phyloP scores from a whole-genome alignment of 1,140 invertebrate genomes.

The Oscheius sp. region DNA sequence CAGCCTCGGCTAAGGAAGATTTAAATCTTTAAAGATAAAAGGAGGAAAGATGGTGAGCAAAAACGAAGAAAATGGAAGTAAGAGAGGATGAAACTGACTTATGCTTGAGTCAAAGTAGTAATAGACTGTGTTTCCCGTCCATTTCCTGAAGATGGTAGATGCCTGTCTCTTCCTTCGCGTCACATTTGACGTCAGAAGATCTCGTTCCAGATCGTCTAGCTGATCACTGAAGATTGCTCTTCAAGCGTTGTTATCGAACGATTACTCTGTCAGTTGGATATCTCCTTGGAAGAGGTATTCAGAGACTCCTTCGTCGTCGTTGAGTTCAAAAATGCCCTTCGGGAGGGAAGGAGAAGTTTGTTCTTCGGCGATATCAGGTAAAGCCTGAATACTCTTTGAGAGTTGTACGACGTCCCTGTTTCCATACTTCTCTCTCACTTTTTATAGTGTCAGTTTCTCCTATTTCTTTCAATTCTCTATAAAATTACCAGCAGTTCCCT shows the following conservation, averaged over 20 bases:
- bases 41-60: too few relatives aligned
- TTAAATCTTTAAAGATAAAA: too few relatives aligned
- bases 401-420: too few relatives aligned
- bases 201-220: background rate
- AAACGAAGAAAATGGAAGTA: too few relatives aligned
- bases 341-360: too few relatives aligned
- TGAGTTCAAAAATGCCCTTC: too few relatives aligned
- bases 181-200: background rate
- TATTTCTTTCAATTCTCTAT: too few relatives aligned
- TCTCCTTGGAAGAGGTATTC: background rate
- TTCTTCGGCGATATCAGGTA: too few relatives aligned
- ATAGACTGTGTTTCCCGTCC: conserved; percentile 7
- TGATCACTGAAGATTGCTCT: conserved; percentile 4
- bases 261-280: background rate
- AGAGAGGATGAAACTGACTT: background rate
- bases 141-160: background rate
- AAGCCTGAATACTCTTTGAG: too few relatives aligned
- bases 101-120: background rate
- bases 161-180: conserved; percentile 5
- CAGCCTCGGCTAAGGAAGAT: background rate
- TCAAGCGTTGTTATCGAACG: background rate
- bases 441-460: too few relatives aligned
- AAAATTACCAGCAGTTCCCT: too few relatives aligned
- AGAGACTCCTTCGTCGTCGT: background rate
- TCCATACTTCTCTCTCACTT: too few relatives aligned